Evolutionary conservation across 1,140 invertebrate species (phyloP).

Genomic region (Probaryconus sp.): DNA sequence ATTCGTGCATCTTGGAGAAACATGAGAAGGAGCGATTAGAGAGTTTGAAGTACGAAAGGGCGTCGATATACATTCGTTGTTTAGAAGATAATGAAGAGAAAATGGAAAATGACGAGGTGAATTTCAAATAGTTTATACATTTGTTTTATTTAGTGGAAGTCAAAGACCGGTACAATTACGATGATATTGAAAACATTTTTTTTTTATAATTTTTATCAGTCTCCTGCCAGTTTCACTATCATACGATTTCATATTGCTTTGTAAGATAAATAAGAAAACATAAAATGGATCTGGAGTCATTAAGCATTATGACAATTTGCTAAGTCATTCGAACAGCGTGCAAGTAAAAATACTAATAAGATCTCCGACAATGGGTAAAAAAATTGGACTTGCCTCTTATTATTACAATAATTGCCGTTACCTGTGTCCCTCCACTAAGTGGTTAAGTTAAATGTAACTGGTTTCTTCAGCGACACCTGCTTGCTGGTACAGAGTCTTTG

Average conservation of each 20-base stretch:
- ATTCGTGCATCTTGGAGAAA: conserved; percentile 68
- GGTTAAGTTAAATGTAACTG: conserved; percentile 37
- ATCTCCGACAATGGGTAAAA: conserved; percentile 67
- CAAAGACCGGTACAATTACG: too few relatives aligned
- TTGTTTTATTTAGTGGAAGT: too few relatives aligned
- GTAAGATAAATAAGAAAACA: not conserved
- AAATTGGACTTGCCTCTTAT: conserved; percentile 63
- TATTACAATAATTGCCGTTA: conserved; percentile 71
- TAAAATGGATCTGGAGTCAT: conserved; percentile 8
- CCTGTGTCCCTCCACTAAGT: conserved; percentile 66
- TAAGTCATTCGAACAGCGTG: conserved; percentile 58
- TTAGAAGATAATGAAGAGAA: conserved; percentile 74
- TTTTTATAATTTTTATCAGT: too few relatives aligned
- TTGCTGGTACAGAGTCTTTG: conserved; percentile 7
- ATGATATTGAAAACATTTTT: too few relatives aligned
- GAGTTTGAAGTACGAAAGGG: conserved; percentile 74
- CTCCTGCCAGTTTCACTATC: too few relatives aligned
- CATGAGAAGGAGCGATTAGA: conserved; percentile 72
- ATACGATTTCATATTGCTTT: too few relatives aligned
- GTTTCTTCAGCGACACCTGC: conserved; percentile 44
- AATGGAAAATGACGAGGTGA: conserved; percentile 70
- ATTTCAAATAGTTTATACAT: conserved; percentile 12
- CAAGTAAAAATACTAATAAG: conserved; percentile 57
- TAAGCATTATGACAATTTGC: conserved; percentile 28
- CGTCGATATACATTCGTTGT: conserved; percentile 74